Evolutionary conservation across 92 coral and sea anemone species (phyloP).

Genomic region (Epizoanthus stellaris): DNA sequence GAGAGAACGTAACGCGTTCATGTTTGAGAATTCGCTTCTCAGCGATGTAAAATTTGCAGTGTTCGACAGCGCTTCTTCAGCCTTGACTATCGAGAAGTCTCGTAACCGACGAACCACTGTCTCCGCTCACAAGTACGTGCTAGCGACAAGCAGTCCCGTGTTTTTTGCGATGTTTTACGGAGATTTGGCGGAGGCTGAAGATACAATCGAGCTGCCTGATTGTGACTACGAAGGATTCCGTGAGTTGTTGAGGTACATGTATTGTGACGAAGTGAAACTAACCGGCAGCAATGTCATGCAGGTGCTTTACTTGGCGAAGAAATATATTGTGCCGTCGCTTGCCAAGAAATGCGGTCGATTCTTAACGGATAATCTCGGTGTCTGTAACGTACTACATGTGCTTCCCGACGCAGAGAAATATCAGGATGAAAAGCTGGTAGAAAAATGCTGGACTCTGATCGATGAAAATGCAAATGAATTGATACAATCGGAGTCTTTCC

Average conservation of each 20-base stretch:
- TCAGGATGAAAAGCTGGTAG: constrained; percentile 45
- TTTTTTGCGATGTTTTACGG: constrained; percentile 78
- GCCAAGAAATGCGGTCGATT: constrained; percentile 47
- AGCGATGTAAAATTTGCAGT: constrained; percentile 8
- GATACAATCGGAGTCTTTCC: constrained; percentile 41
- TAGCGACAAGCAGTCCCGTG: constrained; percentile 64
- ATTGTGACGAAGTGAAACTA: constrained; percentile 58
- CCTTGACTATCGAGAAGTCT: not conserved
- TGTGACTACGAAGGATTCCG: constrained; percentile 42
- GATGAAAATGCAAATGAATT: constrained; percentile 27
- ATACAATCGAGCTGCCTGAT: constrained; percentile 33
- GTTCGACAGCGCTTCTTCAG: not conserved
- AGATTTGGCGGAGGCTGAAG: constrained; percentile 49
- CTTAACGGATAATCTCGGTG: not conserved
- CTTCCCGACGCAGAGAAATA: constrained; percentile 46
- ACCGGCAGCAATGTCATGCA: constrained; percentile 48
- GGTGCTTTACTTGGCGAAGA: constrained; percentile 63
- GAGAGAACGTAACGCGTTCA: not conserved
- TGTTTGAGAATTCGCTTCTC: constrained; percentile 22
- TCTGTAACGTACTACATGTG: constrained; percentile 41
- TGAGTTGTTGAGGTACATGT: constrained; percentile 59
- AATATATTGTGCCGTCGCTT: constrained; percentile 63
- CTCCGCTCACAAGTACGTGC: constrained; percentile 59
- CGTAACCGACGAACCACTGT: not conserved
- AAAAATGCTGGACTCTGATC: constrained; percentile 52